These are phyloP conservation scores for Anguilla anguilla DNA, from an alignment of 2,797 vertebrate species.

Conservation along the genomic window DNA sequence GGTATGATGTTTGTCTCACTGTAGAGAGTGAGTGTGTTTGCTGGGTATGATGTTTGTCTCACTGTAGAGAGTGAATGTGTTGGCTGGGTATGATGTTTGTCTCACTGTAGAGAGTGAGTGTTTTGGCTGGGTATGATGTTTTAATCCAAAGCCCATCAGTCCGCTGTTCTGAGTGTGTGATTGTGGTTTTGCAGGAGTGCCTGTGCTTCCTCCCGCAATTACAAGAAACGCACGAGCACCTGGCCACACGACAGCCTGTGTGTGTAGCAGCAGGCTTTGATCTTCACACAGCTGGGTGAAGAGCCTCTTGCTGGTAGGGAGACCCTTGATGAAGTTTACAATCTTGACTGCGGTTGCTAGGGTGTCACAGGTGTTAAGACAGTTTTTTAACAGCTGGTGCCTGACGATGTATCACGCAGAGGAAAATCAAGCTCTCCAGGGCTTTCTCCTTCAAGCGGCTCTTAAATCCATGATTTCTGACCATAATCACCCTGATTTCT, in stretches of 20 bases:
- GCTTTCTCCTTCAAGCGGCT: constrained; percentile 39
- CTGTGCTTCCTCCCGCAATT: constrained; percentile 30
- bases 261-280: constrained; percentile 34
- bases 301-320: constrained; percentile 26
- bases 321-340: constrained; percentile 1
- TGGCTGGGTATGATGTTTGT: too few species aligned
- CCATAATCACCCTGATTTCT: background rate
- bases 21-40: too few species aligned
- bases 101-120: too few species aligned
- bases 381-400: constrained; percentile 37
- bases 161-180: background rate
- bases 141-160: constrained; percentile 33
- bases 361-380: constrained; percentile 38
- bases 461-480: constrained; percentile 21
- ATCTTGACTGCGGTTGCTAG: constrained; percentile 41
- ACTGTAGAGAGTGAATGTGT: too few species aligned
- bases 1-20: too few species aligned
- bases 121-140: constrained; percentile 26
- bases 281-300: constrained; percentile 38
- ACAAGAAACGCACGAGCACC: constrained; percentile 36
- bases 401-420: constrained; percentile 36
- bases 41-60: too few species aligned
- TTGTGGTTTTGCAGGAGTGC: constrained; percentile 37
- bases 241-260: constrained; percentile 19
- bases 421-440: constrained; percentile 21